A percentile compares a stretch with the other conserved stretches of the same genome.
Evolutionary conservation across 2,113 vertebrate species (phyloP).

Genomic region (Xerus inauris): DNA sequence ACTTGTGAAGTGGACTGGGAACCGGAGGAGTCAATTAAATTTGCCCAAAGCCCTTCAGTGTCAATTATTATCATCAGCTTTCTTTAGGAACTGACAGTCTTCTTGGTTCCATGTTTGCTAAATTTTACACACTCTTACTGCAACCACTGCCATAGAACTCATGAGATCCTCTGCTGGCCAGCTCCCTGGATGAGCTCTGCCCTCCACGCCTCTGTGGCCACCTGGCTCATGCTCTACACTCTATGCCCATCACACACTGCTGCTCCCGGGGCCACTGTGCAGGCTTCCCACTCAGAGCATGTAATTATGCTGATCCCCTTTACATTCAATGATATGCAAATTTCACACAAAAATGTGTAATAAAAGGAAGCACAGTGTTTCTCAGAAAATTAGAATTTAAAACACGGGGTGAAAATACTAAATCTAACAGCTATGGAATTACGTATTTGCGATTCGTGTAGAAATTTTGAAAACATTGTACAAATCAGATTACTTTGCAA

Average conservation of each 20-base stretch:
- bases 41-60: neutral
- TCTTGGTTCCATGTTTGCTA: neutral
- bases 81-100: neutral
- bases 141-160: neutral
- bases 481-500: neutral
- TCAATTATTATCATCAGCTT: neutral
- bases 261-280: neutral
- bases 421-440: neutral
- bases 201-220: neutral
- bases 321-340: neutral
- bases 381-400: neutral
- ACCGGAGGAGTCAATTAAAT: neutral
- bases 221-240: neutral
- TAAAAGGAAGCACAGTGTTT: neutral
- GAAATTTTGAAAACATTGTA: constrained; percentile 2
- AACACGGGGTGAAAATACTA: neutral
- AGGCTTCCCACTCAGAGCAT: neutral
- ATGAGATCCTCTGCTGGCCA: neutral
- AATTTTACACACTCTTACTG: neutral
- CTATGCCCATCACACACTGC: neutral
- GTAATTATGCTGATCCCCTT: neutral
- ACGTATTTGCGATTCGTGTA: neutral
- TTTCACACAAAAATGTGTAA: neutral
- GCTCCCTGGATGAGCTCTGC: neutral
- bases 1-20: neutral